These are phyloP conservation scores for Crotalus helleri DNA, from an alignment of 2,113 vertebrate genomes.

Conservation along the genomic window DNA sequence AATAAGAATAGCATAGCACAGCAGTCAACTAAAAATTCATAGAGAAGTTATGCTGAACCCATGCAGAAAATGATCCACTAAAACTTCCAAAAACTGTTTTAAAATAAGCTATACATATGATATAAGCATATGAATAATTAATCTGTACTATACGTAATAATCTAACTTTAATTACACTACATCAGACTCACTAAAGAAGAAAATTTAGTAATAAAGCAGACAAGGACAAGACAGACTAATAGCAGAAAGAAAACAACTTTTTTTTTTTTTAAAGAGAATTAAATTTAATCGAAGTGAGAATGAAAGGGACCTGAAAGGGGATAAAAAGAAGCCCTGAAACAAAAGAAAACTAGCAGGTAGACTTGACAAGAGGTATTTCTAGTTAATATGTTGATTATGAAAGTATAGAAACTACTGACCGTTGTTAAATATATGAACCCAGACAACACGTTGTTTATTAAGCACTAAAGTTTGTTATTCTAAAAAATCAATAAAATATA, in stretches of 20 bases:
- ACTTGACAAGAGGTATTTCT: neutral
- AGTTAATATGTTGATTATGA: no score
- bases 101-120: neutral
- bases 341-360: neutral
- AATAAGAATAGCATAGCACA: neutral
- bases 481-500: no score
- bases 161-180: neutral
- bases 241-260: neutral
- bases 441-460: no score
- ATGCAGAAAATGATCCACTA: neutral
- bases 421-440: no score
- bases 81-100: neutral
- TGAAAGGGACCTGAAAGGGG: neutral
- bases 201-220: neutral
- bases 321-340: neutral
- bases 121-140: neutral
- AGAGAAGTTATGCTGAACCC: neutral
- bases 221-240: neutral
- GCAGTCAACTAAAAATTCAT: neutral
- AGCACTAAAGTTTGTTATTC: no score
- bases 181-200: neutral
- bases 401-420: no score
- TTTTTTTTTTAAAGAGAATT: neutral
- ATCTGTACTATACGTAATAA: neutral
- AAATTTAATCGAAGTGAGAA: neutral